Conservation (phyloP, 2,113 vertebrate genomes). For the Muntiacus muntjak region DNA sequence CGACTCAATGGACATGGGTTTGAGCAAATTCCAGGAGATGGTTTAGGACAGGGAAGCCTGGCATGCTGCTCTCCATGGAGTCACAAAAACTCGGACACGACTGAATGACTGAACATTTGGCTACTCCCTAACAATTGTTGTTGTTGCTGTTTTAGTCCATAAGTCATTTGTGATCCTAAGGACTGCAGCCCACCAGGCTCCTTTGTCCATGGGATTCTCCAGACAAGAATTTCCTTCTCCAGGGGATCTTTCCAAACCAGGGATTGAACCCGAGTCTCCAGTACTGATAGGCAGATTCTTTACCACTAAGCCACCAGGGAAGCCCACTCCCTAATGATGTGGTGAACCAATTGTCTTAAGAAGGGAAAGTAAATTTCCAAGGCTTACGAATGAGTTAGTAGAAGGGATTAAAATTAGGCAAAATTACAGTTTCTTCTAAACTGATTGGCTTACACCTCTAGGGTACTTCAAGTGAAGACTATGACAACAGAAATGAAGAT, state of each 20-base stretch:
- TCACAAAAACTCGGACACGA: fast-evolving
- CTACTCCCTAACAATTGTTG: not conserved
- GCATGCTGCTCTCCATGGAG: not conserved
- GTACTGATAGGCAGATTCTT: not conserved
- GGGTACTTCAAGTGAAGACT: not conserved
- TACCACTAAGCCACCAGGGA: not conserved
- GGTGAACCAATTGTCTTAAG: not conserved
- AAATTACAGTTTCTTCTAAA: not conserved
- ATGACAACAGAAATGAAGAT: not conserved
- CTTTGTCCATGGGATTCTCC: not conserved
- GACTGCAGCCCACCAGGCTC: not conserved
- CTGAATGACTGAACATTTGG: fast-evolving
- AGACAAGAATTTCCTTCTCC: not conserved
- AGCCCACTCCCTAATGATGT: not conserved
- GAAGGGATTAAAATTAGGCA: not conserved
- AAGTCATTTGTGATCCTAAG: not conserved
- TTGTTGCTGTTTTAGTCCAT: not conserved
- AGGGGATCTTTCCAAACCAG: not conserved
- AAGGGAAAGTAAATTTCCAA: not conserved
- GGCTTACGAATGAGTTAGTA: not conserved
- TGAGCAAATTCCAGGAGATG: not conserved
- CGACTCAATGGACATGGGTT: not conserved
- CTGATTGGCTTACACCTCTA: not conserved
- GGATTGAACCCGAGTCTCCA: not conserved
- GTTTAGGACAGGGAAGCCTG: not conserved